These are phyloP conservation scores for Sympetrum striolatum DNA, from an alignment of 2,888 invertebrate genomes.

Conservation along the genomic window DNA sequence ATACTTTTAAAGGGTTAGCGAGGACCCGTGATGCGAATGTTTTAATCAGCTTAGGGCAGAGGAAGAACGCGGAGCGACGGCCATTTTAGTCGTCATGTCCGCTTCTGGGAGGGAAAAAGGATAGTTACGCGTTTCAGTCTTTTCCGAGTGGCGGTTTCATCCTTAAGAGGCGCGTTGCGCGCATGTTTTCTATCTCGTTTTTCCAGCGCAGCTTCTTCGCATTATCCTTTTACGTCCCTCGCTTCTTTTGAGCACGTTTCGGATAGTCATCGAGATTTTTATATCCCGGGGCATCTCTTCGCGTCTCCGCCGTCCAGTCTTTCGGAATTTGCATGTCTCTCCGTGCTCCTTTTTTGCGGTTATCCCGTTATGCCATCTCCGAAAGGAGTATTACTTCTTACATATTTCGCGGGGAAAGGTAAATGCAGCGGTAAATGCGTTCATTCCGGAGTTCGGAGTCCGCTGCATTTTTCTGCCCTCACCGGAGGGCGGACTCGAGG, in stretches of 20 bases:
- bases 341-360: neutral
- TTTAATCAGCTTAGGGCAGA: slow-evolving; percentile 21
- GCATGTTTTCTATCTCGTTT: neutral
- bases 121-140: neutral
- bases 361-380: neutral
- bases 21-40: slow-evolving; percentile 10
- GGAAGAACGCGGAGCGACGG: neutral
- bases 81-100: slow-evolving; percentile 11
- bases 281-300: neutral
- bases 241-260: neutral
- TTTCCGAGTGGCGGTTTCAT: neutral
- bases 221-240: slow-evolving; percentile 8
- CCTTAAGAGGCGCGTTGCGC: neutral
- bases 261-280: neutral
- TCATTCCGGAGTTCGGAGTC: neutral
- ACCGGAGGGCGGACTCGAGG: too few species aligned
- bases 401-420: neutral
- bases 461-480: neutral
- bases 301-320: neutral
- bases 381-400: neutral
- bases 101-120: neutral
- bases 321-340: neutral
- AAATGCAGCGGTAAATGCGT: neutral
- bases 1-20: neutral
- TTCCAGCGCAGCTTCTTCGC: neutral